phyloP scores from a whole-genome alignment of 2,797 vertebrate species.

The Microcaecilia unicolor region DNA sequence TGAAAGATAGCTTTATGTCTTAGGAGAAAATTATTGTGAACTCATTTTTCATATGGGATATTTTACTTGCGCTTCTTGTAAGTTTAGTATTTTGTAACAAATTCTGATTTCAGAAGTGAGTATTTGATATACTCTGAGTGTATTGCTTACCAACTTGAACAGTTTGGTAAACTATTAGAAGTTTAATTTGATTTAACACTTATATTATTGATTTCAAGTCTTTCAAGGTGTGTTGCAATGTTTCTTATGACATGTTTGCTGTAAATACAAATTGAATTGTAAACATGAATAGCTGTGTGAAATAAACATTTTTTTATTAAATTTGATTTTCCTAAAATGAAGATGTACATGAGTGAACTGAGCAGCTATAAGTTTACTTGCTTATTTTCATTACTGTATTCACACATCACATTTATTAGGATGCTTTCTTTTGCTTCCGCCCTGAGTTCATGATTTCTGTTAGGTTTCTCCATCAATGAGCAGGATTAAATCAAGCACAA shows the following conservation, averaged over 20 bases:
- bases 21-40: slow-evolving; percentile 19
- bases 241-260: slow-evolving; percentile 47
- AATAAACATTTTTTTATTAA: slow-evolving; percentile 50
- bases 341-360: slow-evolving; percentile 28
- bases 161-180: slow-evolving; percentile 28
- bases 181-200: slow-evolving; percentile 29
- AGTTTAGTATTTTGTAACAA: slow-evolving; percentile 18
- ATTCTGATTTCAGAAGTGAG: slow-evolving; percentile 10
- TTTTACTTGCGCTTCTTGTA: slow-evolving; percentile 18
- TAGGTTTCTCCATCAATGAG: too few species aligned
- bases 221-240: slow-evolving; percentile 30
- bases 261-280: slow-evolving; percentile 44
- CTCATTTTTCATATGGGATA: slow-evolving; percentile 33
- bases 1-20: slow-evolving; percentile 5
- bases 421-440: too few species aligned
- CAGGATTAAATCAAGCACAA: too few species aligned
- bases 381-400: too few species aligned
- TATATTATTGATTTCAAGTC: slow-evolving; percentile 26
- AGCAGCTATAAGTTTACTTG: too few species aligned
- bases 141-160: slow-evolving; percentile 26
- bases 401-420: too few species aligned
- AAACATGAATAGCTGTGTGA: slow-evolving; percentile 43
- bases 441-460: too few species aligned
- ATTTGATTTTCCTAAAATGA: slow-evolving; percentile 31
- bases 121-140: slow-evolving; percentile 14